These are phyloP conservation scores for Columba guinea DNA, from an alignment of 2,797 vertebrate species.

Conservation along the genomic window DNA sequence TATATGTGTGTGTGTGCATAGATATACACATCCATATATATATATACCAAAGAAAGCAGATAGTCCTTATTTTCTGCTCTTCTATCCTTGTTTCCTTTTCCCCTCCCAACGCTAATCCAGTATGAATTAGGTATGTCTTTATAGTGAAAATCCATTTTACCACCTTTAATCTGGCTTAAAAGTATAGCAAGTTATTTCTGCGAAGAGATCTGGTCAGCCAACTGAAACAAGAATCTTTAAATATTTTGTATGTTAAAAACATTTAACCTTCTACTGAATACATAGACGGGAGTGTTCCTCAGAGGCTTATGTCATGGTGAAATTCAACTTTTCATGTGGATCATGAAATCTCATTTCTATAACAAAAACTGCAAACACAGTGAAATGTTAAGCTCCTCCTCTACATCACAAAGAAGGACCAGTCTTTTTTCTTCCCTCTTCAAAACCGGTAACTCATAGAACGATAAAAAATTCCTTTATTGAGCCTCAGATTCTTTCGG, in stretches of 20 bases:
- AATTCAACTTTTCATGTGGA: neutral
- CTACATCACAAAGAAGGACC: neutral
- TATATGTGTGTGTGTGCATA: rapidly evolving
- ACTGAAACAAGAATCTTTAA: neutral
- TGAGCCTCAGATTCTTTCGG: neutral
- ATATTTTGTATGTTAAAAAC: neutral
- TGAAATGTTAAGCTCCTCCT: neutral
- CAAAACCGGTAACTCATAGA: neutral
- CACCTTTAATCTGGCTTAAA: neutral
- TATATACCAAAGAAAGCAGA: neutral
- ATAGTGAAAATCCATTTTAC: neutral
- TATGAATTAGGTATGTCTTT: neutral
- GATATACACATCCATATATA: neutral
- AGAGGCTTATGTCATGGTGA: neutral
- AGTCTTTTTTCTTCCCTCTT: neutral
- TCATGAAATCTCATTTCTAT: neutral
- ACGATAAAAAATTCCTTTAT: neutral
- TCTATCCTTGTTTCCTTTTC: neutral
- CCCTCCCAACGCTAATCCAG: neutral
- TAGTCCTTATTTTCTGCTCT: neutral
- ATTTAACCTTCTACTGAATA: neutral
- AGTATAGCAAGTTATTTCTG: neutral
- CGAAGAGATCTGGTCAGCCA: neutral
- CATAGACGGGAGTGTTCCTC: neutral
- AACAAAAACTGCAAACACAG: neutral